Percentiles rank a stretch among this genome's conserved stretches.
These are phyloP conservation scores for Chrysogorgia sp. DNA, from an alignment of 92 coral and sea anemone genomes.

Conservation along the genomic window DNA sequence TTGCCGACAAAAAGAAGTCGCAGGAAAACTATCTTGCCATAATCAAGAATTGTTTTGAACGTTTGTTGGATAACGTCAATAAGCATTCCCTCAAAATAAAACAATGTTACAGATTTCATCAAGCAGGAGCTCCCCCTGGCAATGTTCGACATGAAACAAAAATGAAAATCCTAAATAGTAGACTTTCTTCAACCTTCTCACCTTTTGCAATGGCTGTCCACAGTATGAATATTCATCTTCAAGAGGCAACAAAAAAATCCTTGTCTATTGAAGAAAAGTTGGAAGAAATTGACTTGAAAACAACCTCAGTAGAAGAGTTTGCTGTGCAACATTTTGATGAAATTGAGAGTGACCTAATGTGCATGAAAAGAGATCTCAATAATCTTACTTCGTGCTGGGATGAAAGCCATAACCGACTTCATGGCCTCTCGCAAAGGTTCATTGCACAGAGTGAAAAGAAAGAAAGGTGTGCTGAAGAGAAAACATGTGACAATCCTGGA, in stretches of 20 bases:
- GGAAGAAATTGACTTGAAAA: conserved; percentile 37
- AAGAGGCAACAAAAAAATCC: conserved; percentile 67
- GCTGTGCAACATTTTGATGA: conserved; percentile 18
- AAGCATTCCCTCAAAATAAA: not conserved
- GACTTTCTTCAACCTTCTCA: not conserved
- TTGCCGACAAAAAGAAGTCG: not conserved
- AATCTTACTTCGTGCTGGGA: conserved; percentile 74
- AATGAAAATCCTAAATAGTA: not conserved
- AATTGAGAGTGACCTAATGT: conserved; percentile 47
- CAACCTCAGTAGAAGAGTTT: not conserved
- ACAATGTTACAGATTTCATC: conserved; percentile 28
- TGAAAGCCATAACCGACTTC: conserved; percentile 65
- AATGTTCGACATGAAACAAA: not conserved
- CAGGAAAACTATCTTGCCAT: not conserved
- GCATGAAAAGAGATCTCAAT: conserved; percentile 70
- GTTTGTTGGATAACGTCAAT: not conserved
- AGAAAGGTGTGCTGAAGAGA: conserved; percentile 15
- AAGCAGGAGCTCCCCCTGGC: conserved; percentile 15
- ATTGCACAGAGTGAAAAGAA: not conserved
- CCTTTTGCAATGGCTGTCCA: conserved; percentile 67
- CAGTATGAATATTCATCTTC: conserved; percentile 84
- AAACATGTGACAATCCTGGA: not conserved
- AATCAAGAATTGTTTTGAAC: not conserved
- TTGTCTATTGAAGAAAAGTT: conserved; percentile 53
- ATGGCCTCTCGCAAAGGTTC: conserved; percentile 34